phyloP scores from a whole-genome alignment of 2,797 vertebrate genomes.

The Danio aesculapii region DNA sequence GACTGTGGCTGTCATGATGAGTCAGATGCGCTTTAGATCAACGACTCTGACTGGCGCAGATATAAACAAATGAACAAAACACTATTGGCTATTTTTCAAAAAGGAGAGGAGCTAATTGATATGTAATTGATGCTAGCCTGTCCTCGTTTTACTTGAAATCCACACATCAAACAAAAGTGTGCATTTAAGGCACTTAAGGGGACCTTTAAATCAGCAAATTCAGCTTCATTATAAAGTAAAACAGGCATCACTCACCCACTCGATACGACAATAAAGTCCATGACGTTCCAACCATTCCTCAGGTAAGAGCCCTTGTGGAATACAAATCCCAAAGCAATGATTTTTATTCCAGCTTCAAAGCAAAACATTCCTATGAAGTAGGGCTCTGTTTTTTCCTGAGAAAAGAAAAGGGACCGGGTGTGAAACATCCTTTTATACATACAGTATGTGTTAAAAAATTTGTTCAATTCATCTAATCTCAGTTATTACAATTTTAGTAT shows the following conservation, averaged over 20 bases:
- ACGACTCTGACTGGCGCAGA: too few relatives aligned
- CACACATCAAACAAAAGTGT: too few relatives aligned
- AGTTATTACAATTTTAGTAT: background rate
- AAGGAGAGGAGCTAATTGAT: too few relatives aligned
- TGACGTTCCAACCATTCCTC: slow-evolving; percentile 97
- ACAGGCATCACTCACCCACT: slow-evolving; percentile 88
- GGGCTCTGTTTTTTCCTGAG: slow-evolving; percentile 96
- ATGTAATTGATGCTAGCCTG: too few relatives aligned
- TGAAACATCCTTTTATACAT: background rate
- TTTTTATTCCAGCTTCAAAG: slow-evolving; percentile 97
- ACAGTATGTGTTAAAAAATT: too few relatives aligned
- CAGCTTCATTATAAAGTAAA: background rate
- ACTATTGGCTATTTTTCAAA: too few relatives aligned
- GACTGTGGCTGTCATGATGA: too few relatives aligned
- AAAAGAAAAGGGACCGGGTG: slow-evolving; percentile 10
- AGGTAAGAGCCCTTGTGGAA: slow-evolving; percentile 99
- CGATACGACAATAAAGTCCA: slow-evolving; percentile 99
- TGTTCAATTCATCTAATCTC: slow-evolving; percentile 6
- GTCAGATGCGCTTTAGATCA: too few relatives aligned
- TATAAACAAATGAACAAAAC: too few relatives aligned
- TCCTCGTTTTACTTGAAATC: too few relatives aligned
- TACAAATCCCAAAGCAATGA: slow-evolving; percentile 94
- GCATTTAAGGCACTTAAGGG: too few relatives aligned
- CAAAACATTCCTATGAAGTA: slow-evolving; percentile 99
- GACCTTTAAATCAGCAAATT: background rate